Conservation (phyloP, 1,140 invertebrate species). For the Phenacoccus solenopsis region DNA sequence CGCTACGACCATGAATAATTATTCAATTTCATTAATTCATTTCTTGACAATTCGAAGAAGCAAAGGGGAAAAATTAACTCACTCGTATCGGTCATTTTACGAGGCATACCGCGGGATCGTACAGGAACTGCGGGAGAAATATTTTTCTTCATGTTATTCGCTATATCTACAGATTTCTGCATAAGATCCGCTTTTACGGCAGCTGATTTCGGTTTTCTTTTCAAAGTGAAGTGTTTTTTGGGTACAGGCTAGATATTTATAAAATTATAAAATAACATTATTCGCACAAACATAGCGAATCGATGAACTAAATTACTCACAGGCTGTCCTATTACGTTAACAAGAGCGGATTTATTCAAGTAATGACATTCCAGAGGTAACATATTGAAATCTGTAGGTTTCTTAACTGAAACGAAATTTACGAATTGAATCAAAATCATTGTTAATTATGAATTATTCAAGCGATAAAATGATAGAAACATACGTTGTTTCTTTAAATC, state of each 20-base stretch:
- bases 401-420: slow-evolving; percentile 43
- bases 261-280: slow-evolving; percentile 4
- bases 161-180: slow-evolving; percentile 80
- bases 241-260: slow-evolving; percentile 29
- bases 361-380: slow-evolving; percentile 92
- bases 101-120: slow-evolving; percentile 80
- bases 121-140: slow-evolving; percentile 79
- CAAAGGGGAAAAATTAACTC: slow-evolving; percentile 31
- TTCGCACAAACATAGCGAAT: not conserved
- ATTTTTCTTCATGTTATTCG: slow-evolving; percentile 77
- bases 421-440: slow-evolving; percentile 8
- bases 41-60: not conserved
- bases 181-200: slow-evolving; percentile 75
- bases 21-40: not conserved
- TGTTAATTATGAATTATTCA: not conserved
- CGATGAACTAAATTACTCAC: slow-evolving; percentile 25
- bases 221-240: slow-evolving; percentile 82
- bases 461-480: slow-evolving; percentile 11
- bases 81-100: slow-evolving; percentile 94
- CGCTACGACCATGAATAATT: no score
- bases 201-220: slow-evolving; percentile 90
- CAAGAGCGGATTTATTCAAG: slow-evolving; percentile 83
- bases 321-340: slow-evolving; percentile 60
- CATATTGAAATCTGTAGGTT: slow-evolving; percentile 71
- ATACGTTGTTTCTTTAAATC: slow-evolving; percentile 67